These are phyloP conservation scores for Emydocephalus ijimae DNA, from an alignment of 2,113 vertebrate species.

Conservation along the genomic window DNA sequence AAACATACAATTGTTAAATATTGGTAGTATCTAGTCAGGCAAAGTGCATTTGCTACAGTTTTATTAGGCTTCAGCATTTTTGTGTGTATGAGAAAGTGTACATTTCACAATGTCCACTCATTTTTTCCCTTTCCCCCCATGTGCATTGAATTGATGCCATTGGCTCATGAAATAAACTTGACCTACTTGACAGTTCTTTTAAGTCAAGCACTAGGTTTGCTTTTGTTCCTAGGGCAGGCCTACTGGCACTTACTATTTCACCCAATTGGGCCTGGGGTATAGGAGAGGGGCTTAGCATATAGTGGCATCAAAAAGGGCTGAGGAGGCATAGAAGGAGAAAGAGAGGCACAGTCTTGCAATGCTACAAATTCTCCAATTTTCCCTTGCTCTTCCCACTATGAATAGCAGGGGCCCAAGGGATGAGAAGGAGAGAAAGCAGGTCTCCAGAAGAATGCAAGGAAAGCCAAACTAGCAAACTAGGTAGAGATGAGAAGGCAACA, in stretches of 20 bases:
- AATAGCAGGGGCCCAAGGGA: background rate
- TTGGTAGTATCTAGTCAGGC: conserved; percentile 23
- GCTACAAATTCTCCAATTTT: background rate
- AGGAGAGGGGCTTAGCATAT: background rate
- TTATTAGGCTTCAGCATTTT: conserved; percentile 12
- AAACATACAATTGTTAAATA: background rate
- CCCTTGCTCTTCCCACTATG: background rate
- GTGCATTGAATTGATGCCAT: accelerated
- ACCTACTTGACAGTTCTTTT: background rate
- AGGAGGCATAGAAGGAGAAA: background rate
- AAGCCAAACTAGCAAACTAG: background rate
- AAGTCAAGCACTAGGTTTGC: background rate
- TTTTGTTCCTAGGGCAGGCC: background rate
- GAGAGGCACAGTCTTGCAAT: background rate
- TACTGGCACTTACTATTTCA: background rate
- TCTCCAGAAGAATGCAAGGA: background rate
- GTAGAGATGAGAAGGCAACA: background rate
- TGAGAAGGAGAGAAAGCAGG: background rate
- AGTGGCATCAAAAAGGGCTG: background rate
- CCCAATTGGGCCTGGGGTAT: background rate
- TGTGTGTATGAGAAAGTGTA: background rate
- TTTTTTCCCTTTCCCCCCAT: background rate
- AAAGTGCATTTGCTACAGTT: conserved; percentile 37
- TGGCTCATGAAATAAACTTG: background rate
- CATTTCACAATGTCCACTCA: background rate